A percentile compares a stretch with the other conserved stretches of the same genome.
Evolutionary conservation across 2,888 invertebrate species (phyloP).

Genomic region (Strigamia transsilvanica): DNA sequence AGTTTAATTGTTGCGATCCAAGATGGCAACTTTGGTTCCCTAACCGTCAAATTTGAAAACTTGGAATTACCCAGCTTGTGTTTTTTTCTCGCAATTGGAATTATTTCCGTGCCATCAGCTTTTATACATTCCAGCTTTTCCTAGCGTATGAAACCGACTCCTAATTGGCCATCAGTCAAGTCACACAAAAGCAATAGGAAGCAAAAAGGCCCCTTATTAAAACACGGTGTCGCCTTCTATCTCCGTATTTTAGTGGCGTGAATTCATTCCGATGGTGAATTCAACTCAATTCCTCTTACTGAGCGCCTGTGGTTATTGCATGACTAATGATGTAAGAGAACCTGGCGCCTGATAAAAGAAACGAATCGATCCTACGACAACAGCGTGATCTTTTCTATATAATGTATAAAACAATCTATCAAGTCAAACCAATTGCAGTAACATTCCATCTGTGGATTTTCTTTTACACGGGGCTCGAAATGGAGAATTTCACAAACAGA

Average conservation of each 20-base stretch:
- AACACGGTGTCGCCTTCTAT: background rate
- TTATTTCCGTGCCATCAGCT: background rate
- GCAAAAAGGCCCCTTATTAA: background rate
- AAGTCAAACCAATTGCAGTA: background rate
- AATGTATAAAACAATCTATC: background rate
- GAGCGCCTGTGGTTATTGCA: slow-evolving; percentile 24
- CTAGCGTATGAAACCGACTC: background rate
- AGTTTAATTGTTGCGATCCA: no score
- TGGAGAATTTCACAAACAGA: no score
- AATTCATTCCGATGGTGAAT: slow-evolving; percentile 11
- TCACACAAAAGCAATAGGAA: background rate
- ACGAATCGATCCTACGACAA: slow-evolving; percentile 20
- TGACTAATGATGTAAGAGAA: slow-evolving; percentile 12
- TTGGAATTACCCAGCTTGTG: no score
- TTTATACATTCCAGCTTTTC: background rate
- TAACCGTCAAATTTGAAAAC: no score
- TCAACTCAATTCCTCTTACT: background rate
- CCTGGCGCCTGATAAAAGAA: slow-evolving; percentile 35
- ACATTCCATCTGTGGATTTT: no score
- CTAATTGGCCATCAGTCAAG: background rate
- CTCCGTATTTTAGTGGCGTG: background rate
- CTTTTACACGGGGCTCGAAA: no score
- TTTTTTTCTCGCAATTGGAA: no score
- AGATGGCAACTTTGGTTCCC: no score
- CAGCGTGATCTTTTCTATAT: background rate